These are phyloP conservation scores for Pelobates fuscus DNA, from an alignment of 2,113 vertebrate genomes.

Conservation along the genomic window DNA sequence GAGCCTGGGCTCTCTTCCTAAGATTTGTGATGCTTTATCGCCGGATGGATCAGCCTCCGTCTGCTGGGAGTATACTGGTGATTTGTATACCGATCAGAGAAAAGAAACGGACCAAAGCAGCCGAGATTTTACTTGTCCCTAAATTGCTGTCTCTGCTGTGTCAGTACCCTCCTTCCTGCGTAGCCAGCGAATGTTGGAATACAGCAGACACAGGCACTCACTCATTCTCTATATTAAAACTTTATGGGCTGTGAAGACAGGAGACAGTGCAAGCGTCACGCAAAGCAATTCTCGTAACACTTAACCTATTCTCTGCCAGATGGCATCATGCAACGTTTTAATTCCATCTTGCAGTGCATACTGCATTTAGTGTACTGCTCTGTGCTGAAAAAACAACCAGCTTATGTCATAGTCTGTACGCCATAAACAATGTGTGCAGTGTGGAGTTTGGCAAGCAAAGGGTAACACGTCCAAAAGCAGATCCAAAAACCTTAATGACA, in stretches of 20 bases:
- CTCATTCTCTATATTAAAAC: slow-evolving; percentile 30
- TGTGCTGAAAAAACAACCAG: no score
- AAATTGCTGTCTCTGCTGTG: slow-evolving; percentile 14
- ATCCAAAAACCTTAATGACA: no score
- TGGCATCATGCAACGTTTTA: no score
- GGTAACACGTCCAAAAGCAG: no score
- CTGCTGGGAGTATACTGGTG: background rate
- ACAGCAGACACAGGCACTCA: background rate
- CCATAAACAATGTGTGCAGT: no score
- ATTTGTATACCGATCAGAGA: slow-evolving; percentile 13
- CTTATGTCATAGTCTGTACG: no score
- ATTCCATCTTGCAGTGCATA: no score
- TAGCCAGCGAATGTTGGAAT: slow-evolving; percentile 3
- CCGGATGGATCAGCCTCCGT: slow-evolving; percentile 17
- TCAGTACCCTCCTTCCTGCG: slow-evolving; percentile 35
- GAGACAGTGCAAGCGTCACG: background rate
- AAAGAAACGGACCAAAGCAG: slow-evolving; percentile 2
- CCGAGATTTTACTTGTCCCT: slow-evolving; percentile 11
- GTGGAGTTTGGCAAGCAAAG: no score
- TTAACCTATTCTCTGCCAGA: slow-evolving; percentile 1
- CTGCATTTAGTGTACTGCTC: no score
- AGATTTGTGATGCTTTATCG: background rate
- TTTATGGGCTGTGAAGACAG: slow-evolving; percentile 42
- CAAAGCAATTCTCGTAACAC: background rate
- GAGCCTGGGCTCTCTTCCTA: slow-evolving; percentile 1